These are phyloP conservation scores for Tetragonisca angustula DNA, from an alignment of 2,888 invertebrate species.

Conservation along the genomic window DNA sequence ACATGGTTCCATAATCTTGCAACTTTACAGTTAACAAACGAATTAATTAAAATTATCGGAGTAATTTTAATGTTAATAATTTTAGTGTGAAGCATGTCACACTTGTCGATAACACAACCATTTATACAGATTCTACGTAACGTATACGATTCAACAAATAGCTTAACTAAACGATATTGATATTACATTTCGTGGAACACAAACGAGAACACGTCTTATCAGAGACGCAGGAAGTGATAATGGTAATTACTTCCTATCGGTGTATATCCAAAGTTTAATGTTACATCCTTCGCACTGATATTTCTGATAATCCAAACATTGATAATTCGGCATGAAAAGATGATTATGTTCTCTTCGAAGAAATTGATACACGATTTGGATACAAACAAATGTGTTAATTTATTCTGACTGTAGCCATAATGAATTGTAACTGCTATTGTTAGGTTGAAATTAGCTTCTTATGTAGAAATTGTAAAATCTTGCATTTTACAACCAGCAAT, in stretches of 20 bases:
- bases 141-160: conserved; percentile 13
- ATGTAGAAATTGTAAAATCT: too few relatives aligned
- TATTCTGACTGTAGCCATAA: neutral
- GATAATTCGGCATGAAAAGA: neutral
- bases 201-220: conserved; percentile 29
- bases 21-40: too few relatives aligned
- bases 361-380: neutral
- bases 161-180: conserved; percentile 9
- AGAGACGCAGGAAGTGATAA: conserved; percentile 15
- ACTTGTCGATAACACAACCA: neutral
- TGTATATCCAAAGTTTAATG: neutral
- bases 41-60: neutral
- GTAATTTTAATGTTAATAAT: conserved; percentile 5
- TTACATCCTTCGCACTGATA: conserved; percentile 7
- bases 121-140: conserved; percentile 27
- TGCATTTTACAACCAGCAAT: neutral
- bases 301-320: conserved; percentile 18
- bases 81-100: neutral
- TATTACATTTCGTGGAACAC: neutral
- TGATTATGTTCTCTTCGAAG: neutral
- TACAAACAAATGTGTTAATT: neutral
- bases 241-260: conserved; percentile 24
- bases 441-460: neutral
- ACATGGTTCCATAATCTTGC: too few relatives aligned
- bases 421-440: neutral